These are phyloP conservation scores for Amblyopsis rosae DNA, from an alignment of 2,113 vertebrate species.

Conservation along the genomic window DNA sequence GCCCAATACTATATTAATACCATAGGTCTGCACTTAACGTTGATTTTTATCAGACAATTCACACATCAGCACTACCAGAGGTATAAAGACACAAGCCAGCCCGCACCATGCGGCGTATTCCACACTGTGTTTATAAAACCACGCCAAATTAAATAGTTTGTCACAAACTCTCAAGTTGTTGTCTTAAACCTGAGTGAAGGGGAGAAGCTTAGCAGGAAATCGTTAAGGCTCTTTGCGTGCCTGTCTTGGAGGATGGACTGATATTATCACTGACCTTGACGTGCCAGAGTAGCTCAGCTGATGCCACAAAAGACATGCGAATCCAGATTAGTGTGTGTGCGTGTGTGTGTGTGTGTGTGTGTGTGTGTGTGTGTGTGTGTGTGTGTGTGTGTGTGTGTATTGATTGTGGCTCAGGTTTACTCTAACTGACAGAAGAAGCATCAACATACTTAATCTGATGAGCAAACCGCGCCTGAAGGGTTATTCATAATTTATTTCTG, in stretches of 20 bases:
- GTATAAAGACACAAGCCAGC: background rate
- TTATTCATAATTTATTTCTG: conserved; percentile 37
- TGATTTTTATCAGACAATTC: too few relatives aligned
- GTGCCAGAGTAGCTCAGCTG: conserved; percentile 16
- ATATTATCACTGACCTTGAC: conserved; percentile 36
- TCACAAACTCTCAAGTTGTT: conserved; percentile 21
- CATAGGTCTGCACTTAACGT: too few relatives aligned
- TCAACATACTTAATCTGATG: conserved; percentile 34
- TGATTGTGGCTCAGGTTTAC: conserved; percentile 32
- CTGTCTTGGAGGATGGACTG: conserved; percentile 22
- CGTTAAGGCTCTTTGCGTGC: conserved; percentile 27
- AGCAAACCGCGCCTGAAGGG: conserved; percentile 19
- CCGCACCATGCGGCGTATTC: conserved; percentile 14
- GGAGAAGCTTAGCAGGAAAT: conserved; percentile 34
- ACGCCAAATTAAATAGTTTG: conserved; percentile 15
- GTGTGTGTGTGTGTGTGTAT: conserved; percentile 37
- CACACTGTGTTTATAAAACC: conserved; percentile 7
- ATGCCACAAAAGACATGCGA: conserved; percentile 38
- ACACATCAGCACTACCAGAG: background rate
- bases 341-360: conserved; percentile 30
- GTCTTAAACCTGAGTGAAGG: conserved; percentile 16
- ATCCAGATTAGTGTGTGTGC: conserved; percentile 35
- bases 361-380: conserved; percentile 14
- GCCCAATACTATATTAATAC: too few relatives aligned
- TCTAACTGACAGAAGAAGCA: conserved; percentile 31